phyloP scores from a whole-genome alignment of 1,140 invertebrate genomes.

The Drosophila athabasca region DNA sequence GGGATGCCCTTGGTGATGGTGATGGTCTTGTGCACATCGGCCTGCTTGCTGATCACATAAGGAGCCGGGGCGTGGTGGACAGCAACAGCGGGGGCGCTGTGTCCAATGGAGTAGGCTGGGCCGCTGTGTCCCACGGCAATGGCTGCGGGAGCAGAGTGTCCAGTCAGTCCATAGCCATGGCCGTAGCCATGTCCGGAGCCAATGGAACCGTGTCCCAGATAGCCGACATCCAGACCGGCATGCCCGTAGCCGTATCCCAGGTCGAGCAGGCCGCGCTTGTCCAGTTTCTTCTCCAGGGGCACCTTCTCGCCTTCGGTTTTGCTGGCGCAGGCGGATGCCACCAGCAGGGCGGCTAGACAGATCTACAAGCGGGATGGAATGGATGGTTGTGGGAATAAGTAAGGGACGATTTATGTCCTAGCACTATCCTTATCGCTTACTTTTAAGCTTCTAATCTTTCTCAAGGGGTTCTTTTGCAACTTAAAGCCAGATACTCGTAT shows the following conservation, averaged over 20 bases:
- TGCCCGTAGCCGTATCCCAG: conserved; percentile 86
- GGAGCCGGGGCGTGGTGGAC: conserved; percentile 68
- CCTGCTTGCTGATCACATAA: conserved; percentile 84
- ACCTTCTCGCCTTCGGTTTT: conserved; percentile 84
- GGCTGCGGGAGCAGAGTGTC: conserved; percentile 63
- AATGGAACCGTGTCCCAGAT: conserved; percentile 86
- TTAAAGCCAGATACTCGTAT: not conserved
- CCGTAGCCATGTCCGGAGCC: conserved; percentile 85
- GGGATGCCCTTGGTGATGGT: conserved; percentile 89
- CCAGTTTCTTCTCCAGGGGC: conserved; percentile 85
- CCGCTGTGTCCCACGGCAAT: conserved; percentile 59
- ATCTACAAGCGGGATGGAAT: conserved; percentile 85
- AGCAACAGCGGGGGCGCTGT: conserved; percentile 57
- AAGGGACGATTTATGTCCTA: not conserved
- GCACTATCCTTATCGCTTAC: no score
- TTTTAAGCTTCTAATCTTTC: no score
- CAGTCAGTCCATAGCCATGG: conserved; percentile 75
- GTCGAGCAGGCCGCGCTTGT: conserved; percentile 86
- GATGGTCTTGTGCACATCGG: conserved; percentile 88
- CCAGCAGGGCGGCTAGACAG: conserved; percentile 88
- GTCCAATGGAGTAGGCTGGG: conserved; percentile 39
- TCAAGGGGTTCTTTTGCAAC: no score
- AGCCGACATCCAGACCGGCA: conserved; percentile 86
- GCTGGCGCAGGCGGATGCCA: conserved; percentile 86
- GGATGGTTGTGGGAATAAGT: conserved; percentile 2